A percentile compares a stretch with the other conserved stretches of the same genome.
Evolutionary conservation across 2,888 invertebrate genomes (phyloP).

Genomic region (Pherbina coryleti): DNA sequence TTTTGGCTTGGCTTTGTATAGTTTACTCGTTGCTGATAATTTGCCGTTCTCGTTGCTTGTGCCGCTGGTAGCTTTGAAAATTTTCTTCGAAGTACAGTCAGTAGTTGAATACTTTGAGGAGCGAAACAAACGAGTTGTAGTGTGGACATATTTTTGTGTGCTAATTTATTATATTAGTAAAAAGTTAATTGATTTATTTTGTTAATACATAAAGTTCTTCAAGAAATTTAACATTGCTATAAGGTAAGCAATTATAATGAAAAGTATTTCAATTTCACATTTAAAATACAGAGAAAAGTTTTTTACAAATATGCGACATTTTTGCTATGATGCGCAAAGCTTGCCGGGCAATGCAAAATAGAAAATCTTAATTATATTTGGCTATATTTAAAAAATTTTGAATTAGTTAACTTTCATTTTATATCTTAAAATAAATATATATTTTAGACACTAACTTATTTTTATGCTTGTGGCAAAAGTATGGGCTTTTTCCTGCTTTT

Average conservation of each 20-base stretch:
- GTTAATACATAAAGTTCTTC: background rate
- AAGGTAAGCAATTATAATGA: constrained; percentile 2
- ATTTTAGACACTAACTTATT: too few relatives aligned
- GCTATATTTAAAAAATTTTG: too few relatives aligned
- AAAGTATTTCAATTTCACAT: background rate
- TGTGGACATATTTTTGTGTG: background rate
- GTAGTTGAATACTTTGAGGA: constrained; percentile 41
- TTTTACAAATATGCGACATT: too few relatives aligned
- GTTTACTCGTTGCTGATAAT: background rate
- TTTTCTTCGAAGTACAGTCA: constrained; percentile 49
- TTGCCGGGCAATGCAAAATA: too few relatives aligned
- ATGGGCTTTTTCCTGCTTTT: too few relatives aligned
- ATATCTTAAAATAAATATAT: too few relatives aligned
- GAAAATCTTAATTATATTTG: too few relatives aligned
- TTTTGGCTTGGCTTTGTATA: constrained; percentile 5
- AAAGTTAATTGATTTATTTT: background rate
- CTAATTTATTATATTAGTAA: background rate
- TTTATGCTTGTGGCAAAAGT: too few relatives aligned
- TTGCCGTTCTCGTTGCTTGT: background rate
- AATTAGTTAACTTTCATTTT: too few relatives aligned
- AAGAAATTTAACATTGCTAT: background rate
- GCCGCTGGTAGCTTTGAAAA: constrained; percentile 27
- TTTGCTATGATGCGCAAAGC: too few relatives aligned
- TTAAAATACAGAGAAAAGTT: background rate
- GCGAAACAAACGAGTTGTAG: background rate